Evolutionary conservation across 2,888 invertebrate species (phyloP).

Genomic region (Escarpia spicata): DNA sequence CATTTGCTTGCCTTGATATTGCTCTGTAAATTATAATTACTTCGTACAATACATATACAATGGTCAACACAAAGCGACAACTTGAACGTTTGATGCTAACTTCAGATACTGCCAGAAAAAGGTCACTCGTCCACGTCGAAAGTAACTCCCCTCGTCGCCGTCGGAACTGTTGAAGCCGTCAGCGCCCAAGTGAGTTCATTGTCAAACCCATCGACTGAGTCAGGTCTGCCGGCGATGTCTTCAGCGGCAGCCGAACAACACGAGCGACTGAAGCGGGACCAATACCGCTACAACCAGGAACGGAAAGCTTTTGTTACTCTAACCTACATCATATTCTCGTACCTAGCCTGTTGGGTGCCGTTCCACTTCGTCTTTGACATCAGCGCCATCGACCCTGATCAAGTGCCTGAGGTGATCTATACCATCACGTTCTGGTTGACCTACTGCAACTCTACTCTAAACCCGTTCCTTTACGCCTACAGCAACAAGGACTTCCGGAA

Average conservation of each 20-base stretch:
- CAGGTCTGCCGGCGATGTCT: not conserved
- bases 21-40: no score
- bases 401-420: slow-evolving; percentile 39
- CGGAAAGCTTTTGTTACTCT: slow-evolving; percentile 41
- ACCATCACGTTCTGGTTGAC: slow-evolving; percentile 43
- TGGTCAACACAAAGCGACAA: no score
- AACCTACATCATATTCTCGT: slow-evolving; percentile 39
- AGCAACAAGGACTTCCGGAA: slow-evolving; percentile 38
- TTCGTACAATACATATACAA: no score
- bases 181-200: not conserved
- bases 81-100: no score
- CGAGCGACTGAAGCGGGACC: not conserved
- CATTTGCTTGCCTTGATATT: no score
- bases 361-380: slow-evolving; percentile 45
- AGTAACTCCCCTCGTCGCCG: not conserved
- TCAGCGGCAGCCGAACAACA: not conserved
- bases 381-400: slow-evolving; percentile 37
- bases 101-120: no score
- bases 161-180: not conserved
- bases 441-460: slow-evolving; percentile 43
- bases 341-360: slow-evolving; percentile 44
- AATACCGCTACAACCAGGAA: slow-evolving; percentile 32
- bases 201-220: not conserved
- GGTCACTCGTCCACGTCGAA: no score
- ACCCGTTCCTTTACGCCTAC: slow-evolving; percentile 44